Conservation (phyloP, 2,888 invertebrate species). For the Nemurella pictetii region DNA sequence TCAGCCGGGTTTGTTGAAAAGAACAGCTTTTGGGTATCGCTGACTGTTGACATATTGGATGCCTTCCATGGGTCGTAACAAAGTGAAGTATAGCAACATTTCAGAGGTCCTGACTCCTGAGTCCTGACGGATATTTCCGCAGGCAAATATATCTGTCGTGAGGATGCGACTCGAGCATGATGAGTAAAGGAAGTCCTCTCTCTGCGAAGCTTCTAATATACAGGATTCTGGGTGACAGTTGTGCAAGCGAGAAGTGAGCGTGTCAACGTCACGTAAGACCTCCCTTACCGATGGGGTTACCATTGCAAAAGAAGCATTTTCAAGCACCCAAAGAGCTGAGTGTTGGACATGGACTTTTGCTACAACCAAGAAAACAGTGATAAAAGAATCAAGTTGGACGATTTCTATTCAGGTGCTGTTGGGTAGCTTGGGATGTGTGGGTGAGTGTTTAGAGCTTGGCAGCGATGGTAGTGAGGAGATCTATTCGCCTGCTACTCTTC, state of each 20-base stretch:
- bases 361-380: slow-evolving; percentile 23
- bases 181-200: not conserved
- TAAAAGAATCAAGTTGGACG: slow-evolving; percentile 29
- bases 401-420: slow-evolving; percentile 30
- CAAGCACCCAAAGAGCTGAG: not conserved
- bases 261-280: not conserved
- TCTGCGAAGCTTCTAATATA: not conserved
- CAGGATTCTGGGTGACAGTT: not conserved
- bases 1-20: not conserved
- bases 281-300: not conserved
- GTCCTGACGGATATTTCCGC: slow-evolving; percentile 8
- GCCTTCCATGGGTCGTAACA: not conserved
- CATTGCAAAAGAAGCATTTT: not conserved
- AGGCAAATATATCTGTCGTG: slow-evolving; percentile 17
- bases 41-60: slow-evolving; percentile 4
- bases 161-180: not conserved
- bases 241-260: not conserved
- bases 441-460: too few species aligned
- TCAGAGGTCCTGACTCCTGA: too few species aligned
- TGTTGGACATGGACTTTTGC: not conserved
- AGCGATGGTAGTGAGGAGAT: not conserved
- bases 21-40: not conserved
- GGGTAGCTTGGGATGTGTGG: not conserved
- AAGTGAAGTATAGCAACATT: too few species aligned
- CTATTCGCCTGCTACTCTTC: not conserved